Evolutionary conservation across 2,113 vertebrate genomes (phyloP), one percentile per base, ranked within the genome.

Genomic region (Lontra canadensis): DNA sequence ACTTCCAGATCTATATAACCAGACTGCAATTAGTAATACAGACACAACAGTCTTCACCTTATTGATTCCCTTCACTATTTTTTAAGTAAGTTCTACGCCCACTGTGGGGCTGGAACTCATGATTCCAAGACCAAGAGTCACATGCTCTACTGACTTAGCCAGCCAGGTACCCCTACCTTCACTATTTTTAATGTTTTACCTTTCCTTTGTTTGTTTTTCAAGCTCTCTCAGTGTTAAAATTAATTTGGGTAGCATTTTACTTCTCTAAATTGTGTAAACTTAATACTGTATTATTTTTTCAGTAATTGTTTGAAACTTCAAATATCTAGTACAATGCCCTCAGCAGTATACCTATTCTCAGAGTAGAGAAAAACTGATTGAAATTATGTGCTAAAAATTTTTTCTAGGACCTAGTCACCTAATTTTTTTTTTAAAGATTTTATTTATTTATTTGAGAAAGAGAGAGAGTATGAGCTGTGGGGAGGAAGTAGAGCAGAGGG

Each of bases 331-430:
- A 63, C 44, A 94, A 92, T 67, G 57, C 8, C 29, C n/a, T 83
- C 47, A 25, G 95, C 12, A 87, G 36, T 78, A 69, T 18, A 65
- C 12, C 26, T 59, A 80, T n/a, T 59, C n/a, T 61, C 7, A 88
- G 18, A 93, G 31, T 49, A 74, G 3, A 94, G 42, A 96, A 92
- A 91, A 94, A 80, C 2, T 44, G 29, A 84, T 1, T 47, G 81
- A 92, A 92, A 81, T 90, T 61, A 44, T 44, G 34, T 87, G 17
- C 85, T 92, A 92, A 90, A 93, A 9, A 73, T 14, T 84, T 80
- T 95, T 55, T 79, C 76, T 93, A 84, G 61, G 13, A 87, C 84
- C 61, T 73, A 47, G 49, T 84, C 59, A 76, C 4, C 81, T 34
- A 23, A 57, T 47, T 88, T 96, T 87, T 26, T 17, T 52, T 52